Base-by-base conservation (phyloP, 2,888 invertebrate genomes). In the Andrena bucephala region DNA sequence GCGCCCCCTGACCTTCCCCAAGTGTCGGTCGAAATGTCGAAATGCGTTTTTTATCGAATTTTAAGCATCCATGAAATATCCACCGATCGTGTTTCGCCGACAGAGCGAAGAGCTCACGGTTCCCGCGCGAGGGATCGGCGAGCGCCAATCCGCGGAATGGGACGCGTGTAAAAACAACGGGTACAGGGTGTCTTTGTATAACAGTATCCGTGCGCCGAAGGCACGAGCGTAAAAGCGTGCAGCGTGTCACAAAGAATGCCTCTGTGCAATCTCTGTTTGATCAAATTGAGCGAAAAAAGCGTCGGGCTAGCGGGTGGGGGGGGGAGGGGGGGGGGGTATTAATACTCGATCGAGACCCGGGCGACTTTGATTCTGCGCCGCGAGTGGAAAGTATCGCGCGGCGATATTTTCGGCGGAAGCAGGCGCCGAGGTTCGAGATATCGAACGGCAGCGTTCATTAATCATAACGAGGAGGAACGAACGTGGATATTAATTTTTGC, bases 11-110 rank as follows among this genome's bases (percentile, higher is more conserved):
- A 16, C 50, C 66, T 50, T 31, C n/a, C 24, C 76, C 71, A 68
- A 54, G 70, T 75, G 10, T 27, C 57, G 27, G 10, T 24, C 20
- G 42, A 42, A 70, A 69, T 62, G 29, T 5, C 27, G 48, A 74
- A 66, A 72, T 62, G 65, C 20, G 60, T 4, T 74, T 70, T 84
- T 78, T 83, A 81, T 81, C 27, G 81, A 81, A 81, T 81, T 81
- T 81, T 72, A 81, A 72, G 80, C 81, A 72, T 13, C 80, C 80
- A 62, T 81, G 81, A 80, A 81, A 67, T 81, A 80, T 79, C 69
- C 79, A 65, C 20, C 48, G 81, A 59, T 65, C 54, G 27, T 10
- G 27, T 68, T 48, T 54, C 48, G 42, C 20, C 33, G 27, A 8
- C 4, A 24, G 24, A 24, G 33, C 42, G 42, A 27, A 1, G 24